Evolutionary conservation across 2,888 invertebrate genomes (phyloP).

Genomic region (Andrena bicolor): DNA sequence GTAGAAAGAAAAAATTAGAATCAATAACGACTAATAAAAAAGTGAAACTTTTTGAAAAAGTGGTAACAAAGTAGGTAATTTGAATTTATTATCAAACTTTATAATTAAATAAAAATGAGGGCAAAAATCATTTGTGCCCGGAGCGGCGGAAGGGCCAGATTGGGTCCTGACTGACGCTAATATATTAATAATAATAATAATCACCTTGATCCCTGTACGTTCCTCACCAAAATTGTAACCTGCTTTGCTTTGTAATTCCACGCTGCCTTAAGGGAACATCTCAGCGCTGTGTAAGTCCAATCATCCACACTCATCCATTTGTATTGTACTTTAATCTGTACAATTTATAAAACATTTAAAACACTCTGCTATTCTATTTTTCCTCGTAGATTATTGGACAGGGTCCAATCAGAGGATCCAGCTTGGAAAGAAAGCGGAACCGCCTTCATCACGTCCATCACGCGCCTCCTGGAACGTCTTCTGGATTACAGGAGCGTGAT

Average conservation of each 20-base stretch:
- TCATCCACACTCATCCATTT: not conserved
- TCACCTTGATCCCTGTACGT: not conserved
- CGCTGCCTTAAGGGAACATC: constrained; percentile 91
- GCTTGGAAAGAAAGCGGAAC: constrained; percentile 97
- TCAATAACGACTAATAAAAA: too few relatives aligned
- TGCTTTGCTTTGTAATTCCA: constrained; percentile 71
- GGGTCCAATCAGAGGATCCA: constrained; percentile 93
- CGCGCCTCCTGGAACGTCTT: constrained; percentile 93
- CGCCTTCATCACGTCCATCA: constrained; percentile 96
- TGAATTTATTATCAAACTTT: too few relatives aligned
- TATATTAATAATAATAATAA: not conserved
- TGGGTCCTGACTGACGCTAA: not conserved
- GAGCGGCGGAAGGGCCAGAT: too few relatives aligned
- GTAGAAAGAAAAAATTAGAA: too few relatives aligned
- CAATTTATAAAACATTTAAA: constrained; percentile 23
- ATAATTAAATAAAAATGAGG: too few relatives aligned
- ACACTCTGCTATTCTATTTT: not conserved
- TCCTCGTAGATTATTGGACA: constrained; percentile 90
- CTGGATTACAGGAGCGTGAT: constrained; percentile 98
- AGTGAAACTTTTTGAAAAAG: too few relatives aligned
- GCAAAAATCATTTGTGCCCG: too few relatives aligned
- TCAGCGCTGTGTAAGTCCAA: constrained; percentile 95
- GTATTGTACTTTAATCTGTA: not conserved
- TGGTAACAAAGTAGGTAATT: too few relatives aligned
- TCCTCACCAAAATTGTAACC: not conserved